Evolutionary conservation across 2,113 vertebrate species (phyloP), one percentile per base, ranked within the genome.

Genomic region (Prinia subflava): DNA sequence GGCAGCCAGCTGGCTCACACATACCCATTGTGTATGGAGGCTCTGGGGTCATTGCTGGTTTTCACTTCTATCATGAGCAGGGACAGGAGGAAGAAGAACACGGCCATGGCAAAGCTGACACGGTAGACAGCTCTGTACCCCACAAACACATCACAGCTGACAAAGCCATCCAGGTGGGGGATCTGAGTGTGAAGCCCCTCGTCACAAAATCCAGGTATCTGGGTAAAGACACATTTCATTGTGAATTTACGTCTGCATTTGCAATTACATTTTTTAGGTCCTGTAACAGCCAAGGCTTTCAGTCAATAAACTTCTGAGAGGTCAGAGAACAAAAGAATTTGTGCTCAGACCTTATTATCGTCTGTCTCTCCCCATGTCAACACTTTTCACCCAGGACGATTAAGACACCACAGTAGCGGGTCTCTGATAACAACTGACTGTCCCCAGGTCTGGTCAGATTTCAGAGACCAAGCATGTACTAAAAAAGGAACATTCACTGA

Each of bases 131-230:
- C 99, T 95, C 99, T 98, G 95, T 98, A 99, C 16, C 99, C 98
- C 42, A 99, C 98, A 56, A 99, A 98, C 60, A 98, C 98, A 22
- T 99, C 97, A 49, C 99, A 99, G 88, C 98, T 97, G 84, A 98
- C 92, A 55, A 97, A 94, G 7, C 94, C 97, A 30, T 98, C 95
- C 44, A 97, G 5, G 39, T 97, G 97, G 0, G 95, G 93, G 53
- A 98, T 21, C 15, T 68, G 96, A 11, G 98, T 97, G 63, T 97
- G 97, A 25, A 98, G 97, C 13, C 98, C 98, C 1, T 98, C 98
- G 16, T 99, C 98, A 97, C 99, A 99, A 94, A 99, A 99, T 39
- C 99, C 99, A 50, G 99, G 99, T 39, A 99, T 98, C 99, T 99
- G 86, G 56, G 81, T 83, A 73, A 33, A 96, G 28, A 91, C 25